Base-by-base conservation (phyloP, 2,113 vertebrate genomes). In the Pterocles gutturalis region DNA sequence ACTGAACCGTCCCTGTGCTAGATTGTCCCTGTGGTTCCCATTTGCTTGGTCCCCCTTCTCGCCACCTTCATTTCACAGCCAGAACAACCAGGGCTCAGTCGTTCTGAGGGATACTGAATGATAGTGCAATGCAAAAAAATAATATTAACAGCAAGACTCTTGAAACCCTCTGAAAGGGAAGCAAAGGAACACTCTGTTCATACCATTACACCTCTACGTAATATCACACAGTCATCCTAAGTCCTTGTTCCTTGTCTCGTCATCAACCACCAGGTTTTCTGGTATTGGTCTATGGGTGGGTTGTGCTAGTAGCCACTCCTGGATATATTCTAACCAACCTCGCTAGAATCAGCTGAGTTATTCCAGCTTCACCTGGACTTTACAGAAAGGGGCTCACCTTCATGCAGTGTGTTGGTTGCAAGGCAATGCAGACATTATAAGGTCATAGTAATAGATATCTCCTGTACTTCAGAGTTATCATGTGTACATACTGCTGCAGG, bases 1-100 rank as follows among this genome's bases (percentile, higher is more conserved):
- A 58, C 20, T 22, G 41, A 77, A 28, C 17, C 0, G 0, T 8
- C 9, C 3, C 43, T 38, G 6, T 20, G 12, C 24, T 29, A 70
- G 7, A 28, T 22, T 54, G 29, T 45, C 17, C 21, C 55, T 49
- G 7, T 48, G 7, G 28, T 28, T 65, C 54, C 49, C 5, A 28
- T 49, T 49, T 73, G 11, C 18, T 33, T 18, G 25, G 6, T 25
- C 10, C 14, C 11, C 87, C 36, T 69, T 72, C 43, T 61, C 4
- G 1, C 8, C 29, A 38, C 14, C 19, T 18, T 71, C 38, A 45
- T 22, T 41, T 91, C 16, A 17, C 10, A 7, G 21, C 11, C 48
- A 65, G 72, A 61, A 62, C 54, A 83, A 41, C 11, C 15, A 64
- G 55, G 22, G 20, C 20, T 51, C 64, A 34, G 54, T 31, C 13